Evolutionary conservation across 1,140 invertebrate species (phyloP).

Genomic region (Cyclina sinensis): DNA sequence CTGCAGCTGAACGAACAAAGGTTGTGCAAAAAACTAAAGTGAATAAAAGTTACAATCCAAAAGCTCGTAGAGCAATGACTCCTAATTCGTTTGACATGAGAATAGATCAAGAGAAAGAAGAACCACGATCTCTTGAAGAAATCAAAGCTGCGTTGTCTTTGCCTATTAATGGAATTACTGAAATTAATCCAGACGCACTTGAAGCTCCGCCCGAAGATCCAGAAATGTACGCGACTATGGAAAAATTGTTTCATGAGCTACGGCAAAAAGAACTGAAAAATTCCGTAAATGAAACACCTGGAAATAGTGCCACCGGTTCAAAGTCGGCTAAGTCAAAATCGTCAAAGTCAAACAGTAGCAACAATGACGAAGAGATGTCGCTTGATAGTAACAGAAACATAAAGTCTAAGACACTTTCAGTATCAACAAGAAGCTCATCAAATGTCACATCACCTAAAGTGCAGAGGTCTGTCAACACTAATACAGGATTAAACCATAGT

Average conservation of each 20-base stretch:
- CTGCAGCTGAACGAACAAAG: slow-evolving; percentile 72
- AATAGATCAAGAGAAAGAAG: slow-evolving; percentile 69
- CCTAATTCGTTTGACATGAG: slow-evolving; percentile 75
- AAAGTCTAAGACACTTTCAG: slow-evolving; percentile 61
- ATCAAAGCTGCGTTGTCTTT: slow-evolving; percentile 79
- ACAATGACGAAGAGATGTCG: slow-evolving; percentile 64
- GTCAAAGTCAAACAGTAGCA: slow-evolving; percentile 67
- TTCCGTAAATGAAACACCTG: slow-evolving; percentile 79
- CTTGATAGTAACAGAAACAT: slow-evolving; percentile 73
- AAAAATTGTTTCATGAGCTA: slow-evolving; percentile 80
- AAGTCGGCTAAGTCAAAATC: slow-evolving; percentile 45
- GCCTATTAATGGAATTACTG: slow-evolving; percentile 75
- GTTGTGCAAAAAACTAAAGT: slow-evolving; percentile 67
- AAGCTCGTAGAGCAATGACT: slow-evolving; percentile 73
- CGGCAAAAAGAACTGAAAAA: slow-evolving; percentile 80
- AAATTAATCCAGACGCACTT: slow-evolving; percentile 66
- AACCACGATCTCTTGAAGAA: slow-evolving; percentile 78
- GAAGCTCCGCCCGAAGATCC: slow-evolving; percentile 82
- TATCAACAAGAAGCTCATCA: slow-evolving; percentile 33
- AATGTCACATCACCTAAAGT: slow-evolving; percentile 46
- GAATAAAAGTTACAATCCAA: slow-evolving; percentile 65
- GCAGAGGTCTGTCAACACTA: slow-evolving; percentile 27
- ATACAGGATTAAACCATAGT: background rate
- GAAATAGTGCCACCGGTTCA: slow-evolving; percentile 31
- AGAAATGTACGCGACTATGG: slow-evolving; percentile 82